phyloP scores from a whole-genome alignment of 1,140 invertebrate genomes.

The Ostrea denselamellosa region DNA sequence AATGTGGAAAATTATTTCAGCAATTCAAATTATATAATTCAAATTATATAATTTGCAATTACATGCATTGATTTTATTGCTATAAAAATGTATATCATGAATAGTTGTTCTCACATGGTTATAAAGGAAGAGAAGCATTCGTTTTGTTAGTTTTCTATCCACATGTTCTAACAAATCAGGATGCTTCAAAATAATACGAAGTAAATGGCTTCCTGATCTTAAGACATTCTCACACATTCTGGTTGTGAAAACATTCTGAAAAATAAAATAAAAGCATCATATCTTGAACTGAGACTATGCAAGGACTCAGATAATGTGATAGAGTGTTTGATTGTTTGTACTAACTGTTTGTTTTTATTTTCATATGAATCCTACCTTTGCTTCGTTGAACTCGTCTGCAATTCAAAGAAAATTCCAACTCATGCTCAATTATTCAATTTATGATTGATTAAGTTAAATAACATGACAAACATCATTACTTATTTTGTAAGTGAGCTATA shows the following conservation, averaged over 20 bases:
- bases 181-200: not conserved
- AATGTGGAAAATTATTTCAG: not conserved
- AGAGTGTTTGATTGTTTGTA: not conserved
- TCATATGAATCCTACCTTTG: not conserved
- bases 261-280: too few species aligned
- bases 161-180: not conserved
- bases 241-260: not conserved
- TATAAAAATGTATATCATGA: not conserved
- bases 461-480: too few species aligned
- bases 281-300: too few species aligned
- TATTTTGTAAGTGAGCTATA: too few species aligned
- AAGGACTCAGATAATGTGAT: too few species aligned
- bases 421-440: too few species aligned
- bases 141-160: not conserved
- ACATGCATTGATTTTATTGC: not conserved
- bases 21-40: not conserved
- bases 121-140: not conserved
- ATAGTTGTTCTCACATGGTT: not conserved
- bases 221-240: not conserved
- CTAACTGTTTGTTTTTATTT: not conserved
- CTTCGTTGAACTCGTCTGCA: not conserved
- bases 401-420: not conserved
- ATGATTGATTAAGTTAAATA: too few species aligned
- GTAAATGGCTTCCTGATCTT: not conserved
- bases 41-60: too few species aligned